Base-by-base conservation (phyloP, 2,797 vertebrate genomes). In the Siniperca scherzeri region DNA sequence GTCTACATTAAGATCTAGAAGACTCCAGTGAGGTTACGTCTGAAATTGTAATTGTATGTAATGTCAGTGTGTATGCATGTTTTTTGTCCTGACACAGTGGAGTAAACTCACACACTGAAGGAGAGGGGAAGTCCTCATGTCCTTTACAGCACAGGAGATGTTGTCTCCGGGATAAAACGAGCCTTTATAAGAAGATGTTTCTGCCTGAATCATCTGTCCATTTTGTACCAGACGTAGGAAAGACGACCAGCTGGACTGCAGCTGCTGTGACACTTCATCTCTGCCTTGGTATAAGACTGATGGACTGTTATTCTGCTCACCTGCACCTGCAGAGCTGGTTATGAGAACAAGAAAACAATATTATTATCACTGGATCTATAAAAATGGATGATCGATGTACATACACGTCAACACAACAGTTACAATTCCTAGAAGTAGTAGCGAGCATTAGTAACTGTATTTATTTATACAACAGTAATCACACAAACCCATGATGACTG, bases 161-260 rank as follows among this genome's bases (percentile, higher is more conserved):
- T 2, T 7, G 25, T 71, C 40, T 59, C 17, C 19, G 0, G 19
- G 55, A 46, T 21, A 1, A 33, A 71, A 33, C 10, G 4, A 0
- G 67, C 0, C 25, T 71, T 30, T 9, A 48, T 46, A 60, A 33
- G 25, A 71, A 46, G 38, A 59, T 5, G 19, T 33, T 48, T 60
- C n/a, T n/a, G n/a, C n/a, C n/a, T n/a, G n/a, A n/a, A n/a, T n/a
- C n/a, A n/a, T 33, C 42, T 3, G 0, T 59, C 55, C 27, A 11
- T 72, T 72, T 36, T 60, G 42, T n/a, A 48, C 70, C 70, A 72
- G 70, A 72, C 5, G 69, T 57, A 71, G 40, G 70, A 60, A 10
- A 17, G 11, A 33, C 7, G 19, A 48, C 2, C 70, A 48, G 42
- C 7, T 60, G 19, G 70, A 33, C 19, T 10, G 52, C 68, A 72